Evolutionary conservation across 2,888 invertebrate species (phyloP).

Genomic region (Fragum sueziense): DNA sequence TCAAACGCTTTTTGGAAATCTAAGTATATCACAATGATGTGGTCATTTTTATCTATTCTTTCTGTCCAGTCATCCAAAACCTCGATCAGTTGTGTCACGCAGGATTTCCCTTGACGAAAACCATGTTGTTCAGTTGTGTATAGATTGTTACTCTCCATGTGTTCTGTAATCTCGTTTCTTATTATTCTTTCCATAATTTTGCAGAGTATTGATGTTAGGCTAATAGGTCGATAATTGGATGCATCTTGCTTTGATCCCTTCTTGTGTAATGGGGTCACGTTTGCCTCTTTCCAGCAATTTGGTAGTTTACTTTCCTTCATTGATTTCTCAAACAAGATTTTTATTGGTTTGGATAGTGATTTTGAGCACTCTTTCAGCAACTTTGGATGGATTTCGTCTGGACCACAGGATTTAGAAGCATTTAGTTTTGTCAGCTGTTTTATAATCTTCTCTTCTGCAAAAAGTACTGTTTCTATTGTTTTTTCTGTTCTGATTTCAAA

Average conservation of each 20-base stretch:
- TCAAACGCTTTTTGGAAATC: slow-evolving; percentile 2
- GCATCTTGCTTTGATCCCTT: neutral
- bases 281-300: neutral
- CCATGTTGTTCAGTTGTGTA: neutral
- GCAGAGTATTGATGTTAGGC: neutral
- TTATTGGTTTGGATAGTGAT: neutral
- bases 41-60: neutral
- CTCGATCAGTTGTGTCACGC: neutral
- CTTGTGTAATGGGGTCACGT: neutral
- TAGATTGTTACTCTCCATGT: neutral
- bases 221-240: slow-evolving; percentile 3
- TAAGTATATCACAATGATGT: neutral
- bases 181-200: slow-evolving; percentile 1
- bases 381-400: neutral
- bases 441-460: neutral
- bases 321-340: neutral
- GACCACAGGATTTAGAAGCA: neutral
- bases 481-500: slow-evolving; percentile 1
- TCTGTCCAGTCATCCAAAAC: slow-evolving; percentile 8
- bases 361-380: neutral
- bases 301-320: neutral
- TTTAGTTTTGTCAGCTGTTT: neutral
- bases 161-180: neutral
- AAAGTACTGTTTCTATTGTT: neutral
- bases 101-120: neutral